Percentiles rank a stretch among this genome's conserved stretches.
Evolutionary conservation across 2,888 invertebrate species (phyloP).

Genomic region (Cetonia aurata): DNA sequence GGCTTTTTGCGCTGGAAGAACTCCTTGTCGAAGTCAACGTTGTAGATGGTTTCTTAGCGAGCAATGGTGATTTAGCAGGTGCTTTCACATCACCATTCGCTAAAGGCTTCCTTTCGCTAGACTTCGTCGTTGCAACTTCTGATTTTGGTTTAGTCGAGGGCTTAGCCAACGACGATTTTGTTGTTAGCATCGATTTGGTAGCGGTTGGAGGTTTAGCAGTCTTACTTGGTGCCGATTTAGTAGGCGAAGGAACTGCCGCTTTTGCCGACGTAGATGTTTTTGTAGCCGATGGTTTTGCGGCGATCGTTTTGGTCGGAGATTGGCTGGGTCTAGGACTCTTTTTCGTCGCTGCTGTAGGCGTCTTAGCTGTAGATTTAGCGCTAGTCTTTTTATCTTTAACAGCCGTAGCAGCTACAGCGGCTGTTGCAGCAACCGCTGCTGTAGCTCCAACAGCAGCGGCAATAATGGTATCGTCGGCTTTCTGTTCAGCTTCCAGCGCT

Average conservation of each 20-base stretch:
- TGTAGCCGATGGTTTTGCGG: constrained; percentile 49
- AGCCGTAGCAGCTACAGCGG: constrained; percentile 59
- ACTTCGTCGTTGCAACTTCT: constrained; percentile 36
- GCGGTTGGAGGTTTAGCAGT: constrained; percentile 48
- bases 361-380: constrained; percentile 52
- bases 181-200: constrained; percentile 49
- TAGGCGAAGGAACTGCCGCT: constrained; percentile 46
- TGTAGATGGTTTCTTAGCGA: constrained; percentile 44
- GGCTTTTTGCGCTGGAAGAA: constrained; percentile 50
- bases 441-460: constrained; percentile 58
- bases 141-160: constrained; percentile 36
- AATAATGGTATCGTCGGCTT: constrained; percentile 42
- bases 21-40: constrained; percentile 45
- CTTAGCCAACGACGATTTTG: constrained; percentile 43
- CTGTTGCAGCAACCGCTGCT: constrained; percentile 58
- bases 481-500: constrained; percentile 49
- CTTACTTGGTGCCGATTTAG: constrained; percentile 45
- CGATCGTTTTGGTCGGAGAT: constrained; percentile 51
- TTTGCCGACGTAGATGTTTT: constrained; percentile 50
- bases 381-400: constrained; percentile 57
- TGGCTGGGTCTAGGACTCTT: constrained; percentile 46
- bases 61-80: constrained; percentile 46
- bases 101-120: constrained; percentile 50
- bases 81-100: constrained; percentile 51
- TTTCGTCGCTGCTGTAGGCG: constrained; percentile 47